phyloP scores from a whole-genome alignment of 2,888 invertebrate species.

The Exocentrus adspersus region DNA sequence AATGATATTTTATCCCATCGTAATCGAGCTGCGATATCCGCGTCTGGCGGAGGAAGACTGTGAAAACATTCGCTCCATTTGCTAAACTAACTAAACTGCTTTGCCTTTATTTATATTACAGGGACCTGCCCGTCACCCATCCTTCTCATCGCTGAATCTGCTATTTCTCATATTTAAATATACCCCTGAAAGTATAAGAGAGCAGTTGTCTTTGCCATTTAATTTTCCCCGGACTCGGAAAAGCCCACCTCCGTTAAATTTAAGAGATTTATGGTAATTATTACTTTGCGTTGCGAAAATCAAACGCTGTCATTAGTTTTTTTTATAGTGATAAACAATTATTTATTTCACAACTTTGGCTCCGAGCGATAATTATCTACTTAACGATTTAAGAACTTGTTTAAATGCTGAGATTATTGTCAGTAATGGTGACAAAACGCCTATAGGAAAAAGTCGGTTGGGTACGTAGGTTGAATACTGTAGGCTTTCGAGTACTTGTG shows the following conservation, averaged over 20 bases:
- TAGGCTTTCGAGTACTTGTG: slow-evolving; percentile 43
- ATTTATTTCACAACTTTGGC: not conserved
- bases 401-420: slow-evolving; percentile 41
- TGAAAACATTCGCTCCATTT: slow-evolving; percentile 66
- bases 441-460: slow-evolving; percentile 24
- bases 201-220: slow-evolving; percentile 34
- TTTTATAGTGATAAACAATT: too few species aligned
- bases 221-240: slow-evolving; percentile 34
- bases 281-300: slow-evolving; percentile 14
- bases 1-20: slow-evolving; percentile 46
- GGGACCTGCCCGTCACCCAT: slow-evolving; percentile 49
- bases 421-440: slow-evolving; percentile 44
- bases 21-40: slow-evolving; percentile 55
- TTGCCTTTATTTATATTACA: slow-evolving; percentile 64
- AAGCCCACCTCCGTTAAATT: slow-evolving; percentile 18
- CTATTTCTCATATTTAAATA: slow-evolving; percentile 43
- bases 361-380: slow-evolving; percentile 45
- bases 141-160: slow-evolving; percentile 28
- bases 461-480: slow-evolving; percentile 48
- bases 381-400: slow-evolving; percentile 46
- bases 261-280: slow-evolving; percentile 19
- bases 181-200: slow-evolving; percentile 31
- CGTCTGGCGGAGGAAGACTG: slow-evolving; percentile 55
- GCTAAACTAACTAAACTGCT: slow-evolving; percentile 67
- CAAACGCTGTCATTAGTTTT: too few species aligned